phyloP scores from a whole-genome alignment of 2,797 vertebrate species.

The Centropyge bicolor region DNA sequence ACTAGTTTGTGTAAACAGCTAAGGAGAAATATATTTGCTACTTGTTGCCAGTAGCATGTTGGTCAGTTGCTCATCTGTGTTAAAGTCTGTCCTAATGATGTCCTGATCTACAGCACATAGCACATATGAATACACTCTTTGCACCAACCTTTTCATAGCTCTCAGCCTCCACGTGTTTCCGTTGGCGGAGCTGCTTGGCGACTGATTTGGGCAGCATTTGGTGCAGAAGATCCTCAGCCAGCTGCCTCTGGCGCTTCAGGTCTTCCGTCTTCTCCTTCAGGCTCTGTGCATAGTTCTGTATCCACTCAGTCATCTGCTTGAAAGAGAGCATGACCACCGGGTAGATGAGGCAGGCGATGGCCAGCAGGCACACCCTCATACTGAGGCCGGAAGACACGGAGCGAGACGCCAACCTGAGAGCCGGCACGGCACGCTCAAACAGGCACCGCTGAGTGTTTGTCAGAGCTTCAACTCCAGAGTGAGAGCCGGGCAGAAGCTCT shows the following conservation, averaged over 20 bases:
- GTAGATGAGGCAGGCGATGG: slow-evolving; percentile 89
- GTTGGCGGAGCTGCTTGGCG: slow-evolving; percentile 89
- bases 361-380: slow-evolving; percentile 86
- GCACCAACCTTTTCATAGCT: slow-evolving; percentile 90
- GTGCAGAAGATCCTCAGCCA: slow-evolving; percentile 92
- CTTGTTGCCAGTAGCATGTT: no score
- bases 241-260: slow-evolving; percentile 85
- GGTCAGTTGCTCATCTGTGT: background rate
- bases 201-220: slow-evolving; percentile 94
- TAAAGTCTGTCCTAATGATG: background rate
- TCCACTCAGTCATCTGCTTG: slow-evolving; percentile 92
- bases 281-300: slow-evolving; percentile 86
- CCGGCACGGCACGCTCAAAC: slow-evolving; percentile 70
- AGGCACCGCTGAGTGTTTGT: slow-evolving; percentile 81
- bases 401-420: slow-evolving; percentile 81
- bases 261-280: slow-evolving; percentile 87
- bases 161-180: slow-evolving; percentile 90
- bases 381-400: slow-evolving; percentile 83
- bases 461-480: slow-evolving; percentile 63
- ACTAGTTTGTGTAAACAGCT: no score
- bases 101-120: no score
- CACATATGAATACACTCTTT: background rate
- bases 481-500: slow-evolving; percentile 61
- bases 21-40: no score
- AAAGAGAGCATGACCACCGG: slow-evolving; percentile 89